These are phyloP conservation scores for Corythaeola cristata DNA, from an alignment of 2,113 vertebrate genomes.

Conservation along the genomic window DNA sequence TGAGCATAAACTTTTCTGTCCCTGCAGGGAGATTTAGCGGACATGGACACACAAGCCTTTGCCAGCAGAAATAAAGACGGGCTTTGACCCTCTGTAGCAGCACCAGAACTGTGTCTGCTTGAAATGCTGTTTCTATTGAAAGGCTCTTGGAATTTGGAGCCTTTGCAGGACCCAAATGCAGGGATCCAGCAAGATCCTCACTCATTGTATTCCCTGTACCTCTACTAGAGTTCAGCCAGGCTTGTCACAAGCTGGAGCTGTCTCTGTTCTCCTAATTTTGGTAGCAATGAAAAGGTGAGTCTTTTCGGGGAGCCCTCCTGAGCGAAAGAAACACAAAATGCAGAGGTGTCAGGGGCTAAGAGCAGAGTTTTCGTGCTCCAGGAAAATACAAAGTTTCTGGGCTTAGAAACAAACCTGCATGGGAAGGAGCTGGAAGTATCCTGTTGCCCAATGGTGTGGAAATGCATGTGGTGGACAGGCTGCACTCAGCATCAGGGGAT, in stretches of 20 bases:
- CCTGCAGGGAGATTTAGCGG: neutral
- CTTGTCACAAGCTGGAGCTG: neutral
- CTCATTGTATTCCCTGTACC: neutral
- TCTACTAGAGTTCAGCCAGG: neutral
- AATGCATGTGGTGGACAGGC: neutral
- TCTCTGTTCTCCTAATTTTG: neutral
- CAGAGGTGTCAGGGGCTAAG: neutral
- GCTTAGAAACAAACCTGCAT: neutral
- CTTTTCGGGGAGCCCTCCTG: accelerated
- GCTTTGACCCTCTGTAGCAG: neutral
- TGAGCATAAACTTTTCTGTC: neutral
- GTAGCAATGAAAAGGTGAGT: neutral
- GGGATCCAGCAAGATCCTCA: neutral
- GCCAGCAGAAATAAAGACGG: neutral
- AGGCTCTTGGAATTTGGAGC: neutral
- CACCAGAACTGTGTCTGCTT: neutral
- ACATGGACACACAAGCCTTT: neutral
- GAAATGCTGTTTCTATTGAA: neutral
- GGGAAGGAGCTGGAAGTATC: neutral
- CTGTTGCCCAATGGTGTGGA: neutral
- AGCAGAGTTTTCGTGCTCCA: neutral
- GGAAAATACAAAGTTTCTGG: neutral
- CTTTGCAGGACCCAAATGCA: neutral
- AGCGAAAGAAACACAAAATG: neutral
- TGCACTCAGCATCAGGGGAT: accelerated